phyloP scores from a whole-genome alignment of 2,113 vertebrate species.

The Cryptotis parvus region DNA sequence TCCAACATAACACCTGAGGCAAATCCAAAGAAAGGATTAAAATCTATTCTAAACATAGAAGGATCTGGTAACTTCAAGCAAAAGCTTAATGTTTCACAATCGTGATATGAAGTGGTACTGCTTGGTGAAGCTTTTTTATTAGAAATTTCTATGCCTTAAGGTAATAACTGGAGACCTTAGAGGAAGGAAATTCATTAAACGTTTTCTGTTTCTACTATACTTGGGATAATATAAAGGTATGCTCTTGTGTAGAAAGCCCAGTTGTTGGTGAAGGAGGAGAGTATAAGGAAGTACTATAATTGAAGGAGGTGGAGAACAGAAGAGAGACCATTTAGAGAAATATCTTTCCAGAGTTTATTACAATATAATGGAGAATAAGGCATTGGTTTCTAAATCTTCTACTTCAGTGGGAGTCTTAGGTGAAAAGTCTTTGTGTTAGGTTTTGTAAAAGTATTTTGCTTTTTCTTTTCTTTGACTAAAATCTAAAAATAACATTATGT shows the following conservation, averaged over 20 bases:
- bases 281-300: background rate
- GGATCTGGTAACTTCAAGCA: background rate
- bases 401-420: background rate
- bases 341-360: background rate
- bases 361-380: background rate
- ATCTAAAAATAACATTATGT: slow-evolving; percentile 34
- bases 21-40: background rate
- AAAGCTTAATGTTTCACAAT: background rate
- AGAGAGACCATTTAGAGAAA: background rate
- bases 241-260: background rate
- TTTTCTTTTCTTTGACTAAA: background rate
- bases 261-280: background rate
- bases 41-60: background rate
- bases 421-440: background rate
- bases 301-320: background rate
- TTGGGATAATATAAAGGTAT: background rate
- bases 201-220: background rate
- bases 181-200: background rate
- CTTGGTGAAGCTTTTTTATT: background rate
- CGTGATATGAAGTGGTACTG: background rate
- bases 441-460: background rate
- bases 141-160: background rate
- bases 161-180: background rate
- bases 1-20: background rate
- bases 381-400: background rate